phyloP scores from a whole-genome alignment of 1,140 invertebrate genomes.

The Cotesia vestalis region DNA sequence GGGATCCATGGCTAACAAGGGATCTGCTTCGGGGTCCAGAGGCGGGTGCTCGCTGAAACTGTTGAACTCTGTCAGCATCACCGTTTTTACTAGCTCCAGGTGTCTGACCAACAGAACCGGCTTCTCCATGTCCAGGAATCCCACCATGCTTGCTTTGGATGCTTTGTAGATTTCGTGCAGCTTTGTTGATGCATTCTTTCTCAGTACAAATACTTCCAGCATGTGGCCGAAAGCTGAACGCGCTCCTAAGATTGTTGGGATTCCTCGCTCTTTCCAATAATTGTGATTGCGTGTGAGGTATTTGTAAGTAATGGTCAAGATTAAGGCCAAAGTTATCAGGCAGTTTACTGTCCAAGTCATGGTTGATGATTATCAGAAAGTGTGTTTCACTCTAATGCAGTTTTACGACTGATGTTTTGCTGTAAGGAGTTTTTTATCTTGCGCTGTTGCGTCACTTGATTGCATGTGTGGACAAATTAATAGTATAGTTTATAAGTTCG shows the following conservation, averaged over 20 bases:
- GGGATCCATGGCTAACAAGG: slow-evolving; percentile 45
- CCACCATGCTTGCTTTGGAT: slow-evolving; percentile 46
- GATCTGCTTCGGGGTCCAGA: slow-evolving; percentile 39
- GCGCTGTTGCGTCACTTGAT: too few relatives aligned
- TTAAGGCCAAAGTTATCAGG: neutral
- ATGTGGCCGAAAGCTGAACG: slow-evolving; percentile 11
- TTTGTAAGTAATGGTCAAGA: slow-evolving; percentile 9
- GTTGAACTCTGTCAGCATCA: slow-evolving; percentile 55
- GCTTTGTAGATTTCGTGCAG: slow-evolving; percentile 33
- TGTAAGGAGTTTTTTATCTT: too few relatives aligned
- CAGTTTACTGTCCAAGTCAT: neutral
- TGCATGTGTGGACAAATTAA: too few relatives aligned
- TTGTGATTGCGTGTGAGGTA: neutral
- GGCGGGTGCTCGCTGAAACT: slow-evolving; percentile 37
- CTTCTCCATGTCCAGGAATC: slow-evolving; percentile 48
- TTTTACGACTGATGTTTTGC: too few relatives aligned
- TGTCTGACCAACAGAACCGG: slow-evolving; percentile 53
- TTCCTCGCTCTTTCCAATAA: slow-evolving; percentile 2
- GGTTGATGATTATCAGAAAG: too few relatives aligned
- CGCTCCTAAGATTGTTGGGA: neutral
- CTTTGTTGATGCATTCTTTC: slow-evolving; percentile 20
- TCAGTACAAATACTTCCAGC: slow-evolving; percentile 20
- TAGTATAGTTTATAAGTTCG: too few relatives aligned
- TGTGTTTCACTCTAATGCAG: too few relatives aligned
- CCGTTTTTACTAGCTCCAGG: slow-evolving; percentile 52